Conservation (phyloP, 2,888 invertebrate species). For the Eupithecia centaureata region DNA sequence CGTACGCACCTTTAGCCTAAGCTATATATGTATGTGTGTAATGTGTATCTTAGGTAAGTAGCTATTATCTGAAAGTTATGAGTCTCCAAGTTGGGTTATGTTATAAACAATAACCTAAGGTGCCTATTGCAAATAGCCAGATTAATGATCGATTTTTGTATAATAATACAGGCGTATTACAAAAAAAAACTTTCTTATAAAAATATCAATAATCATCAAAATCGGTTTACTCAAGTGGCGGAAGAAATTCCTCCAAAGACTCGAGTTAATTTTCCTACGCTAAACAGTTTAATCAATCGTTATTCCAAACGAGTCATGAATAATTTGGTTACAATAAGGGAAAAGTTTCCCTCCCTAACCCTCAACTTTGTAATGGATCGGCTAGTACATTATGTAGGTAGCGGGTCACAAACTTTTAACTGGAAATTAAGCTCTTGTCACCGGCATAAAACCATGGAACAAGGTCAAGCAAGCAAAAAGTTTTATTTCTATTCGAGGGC, state of each 20-base stretch:
- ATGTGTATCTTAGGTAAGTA: not conserved
- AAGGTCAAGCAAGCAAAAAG: not conserved
- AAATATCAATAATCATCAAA: too few relatives aligned
- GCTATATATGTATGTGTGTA: not conserved
- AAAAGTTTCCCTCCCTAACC: slow-evolving; percentile 29
- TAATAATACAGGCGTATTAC: too few relatives aligned
- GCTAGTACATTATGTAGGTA: slow-evolving; percentile 17
- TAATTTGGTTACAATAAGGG: slow-evolving; percentile 32
- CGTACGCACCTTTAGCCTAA: too few relatives aligned
- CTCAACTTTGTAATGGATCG: slow-evolving; percentile 32
- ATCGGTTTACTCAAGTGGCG: too few relatives aligned
- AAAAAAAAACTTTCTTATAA: too few relatives aligned
- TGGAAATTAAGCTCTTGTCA: slow-evolving; percentile 20
- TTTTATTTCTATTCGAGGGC: not conserved
- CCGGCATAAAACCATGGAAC: slow-evolving; percentile 1
- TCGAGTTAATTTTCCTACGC: slow-evolving; percentile 29
- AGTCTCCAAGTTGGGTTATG: not conserved
- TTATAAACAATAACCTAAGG: not conserved
- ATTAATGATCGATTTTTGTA: not conserved
- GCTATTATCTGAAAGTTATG: not conserved
- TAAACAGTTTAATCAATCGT: slow-evolving; percentile 37
- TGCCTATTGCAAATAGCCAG: not conserved
- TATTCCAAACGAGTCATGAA: slow-evolving; percentile 35
- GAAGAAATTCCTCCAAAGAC: slow-evolving; percentile 22
- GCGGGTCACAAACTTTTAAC: slow-evolving; percentile 18